Base-by-base conservation (phyloP, 1,140 invertebrate species). In the Mylabris phalerata region DNA sequence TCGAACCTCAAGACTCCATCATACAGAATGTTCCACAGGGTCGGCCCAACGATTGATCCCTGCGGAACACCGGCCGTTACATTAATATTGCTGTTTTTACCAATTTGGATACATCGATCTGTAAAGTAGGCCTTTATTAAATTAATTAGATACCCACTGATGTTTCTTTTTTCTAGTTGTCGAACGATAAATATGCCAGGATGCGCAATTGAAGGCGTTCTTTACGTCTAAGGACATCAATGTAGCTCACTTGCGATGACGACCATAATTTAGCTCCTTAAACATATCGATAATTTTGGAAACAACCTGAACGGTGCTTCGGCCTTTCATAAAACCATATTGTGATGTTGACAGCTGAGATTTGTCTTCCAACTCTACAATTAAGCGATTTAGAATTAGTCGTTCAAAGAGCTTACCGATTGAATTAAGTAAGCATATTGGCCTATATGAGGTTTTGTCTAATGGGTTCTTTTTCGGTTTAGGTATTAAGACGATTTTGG, bases 391-490 rank as follows among this genome's bases (percentile, higher is more conserved):
- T 7, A 55, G 24, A 7, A 73, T 52, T 1, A 73, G 40, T 2
- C 59, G 38, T 41, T 72, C 66, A 26, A 69, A 57, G 0, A 72
- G 13, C 46, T 72, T 74, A 0, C 61, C 68, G 0, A 57, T 55
- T 9, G 63, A 61, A 19, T 68, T 61, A 26, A 73, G 54, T 44
- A 74, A 57, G 45, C 67, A 68, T 3, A 73, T 48, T 2, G 72
- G 72, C 41, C 73, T 56, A 51, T 67, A 73, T 2, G 67, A 58
- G 0, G 57, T 48, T 11, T n/a, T 13, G 9, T 55, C 38, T 32
- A 27, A 6, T 10, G 39, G 1, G 19, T 19, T 19, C 19, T 19
- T 19, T 2, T 6, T 19, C 4, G 9, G 5, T 50, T 32, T 59
- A 11, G 38, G 39, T 41, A 27, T 9, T 6, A 50, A 38, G 7